These are phyloP conservation scores for Acheta domesticus DNA, from an alignment of 2,888 invertebrate species.

Conservation along the genomic window DNA sequence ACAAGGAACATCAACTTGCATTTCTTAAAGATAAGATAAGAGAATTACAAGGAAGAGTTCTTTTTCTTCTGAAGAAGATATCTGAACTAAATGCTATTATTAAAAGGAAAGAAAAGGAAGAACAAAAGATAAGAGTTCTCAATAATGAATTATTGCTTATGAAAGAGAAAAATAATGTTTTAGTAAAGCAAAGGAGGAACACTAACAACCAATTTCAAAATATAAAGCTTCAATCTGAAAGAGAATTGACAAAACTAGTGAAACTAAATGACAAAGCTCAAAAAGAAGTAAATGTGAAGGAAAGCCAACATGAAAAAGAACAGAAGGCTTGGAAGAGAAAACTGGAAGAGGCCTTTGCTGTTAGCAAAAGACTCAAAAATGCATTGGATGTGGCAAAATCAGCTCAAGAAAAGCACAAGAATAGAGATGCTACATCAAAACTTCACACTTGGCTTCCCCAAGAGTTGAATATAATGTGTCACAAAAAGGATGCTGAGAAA, in stretches of 20 bases:
- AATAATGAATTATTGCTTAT: constrained; percentile 68
- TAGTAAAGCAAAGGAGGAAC: constrained; percentile 77
- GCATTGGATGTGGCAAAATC: constrained; percentile 62
- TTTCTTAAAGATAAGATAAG: constrained; percentile 73
- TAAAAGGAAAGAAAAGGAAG: constrained; percentile 77
- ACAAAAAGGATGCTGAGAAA: constrained; percentile 72
- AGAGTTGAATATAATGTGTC: constrained; percentile 74
- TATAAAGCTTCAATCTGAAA: constrained; percentile 76
- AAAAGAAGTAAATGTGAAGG: constrained; percentile 75
- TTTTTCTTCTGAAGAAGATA: constrained; percentile 68
- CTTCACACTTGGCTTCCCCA: constrained; percentile 65
- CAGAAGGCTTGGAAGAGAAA: constrained; percentile 81
- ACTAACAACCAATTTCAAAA: constrained; percentile 79
- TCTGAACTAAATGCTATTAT: constrained; percentile 60
- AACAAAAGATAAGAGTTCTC: constrained; percentile 69
- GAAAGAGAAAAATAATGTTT: constrained; percentile 77
- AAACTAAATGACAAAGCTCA: constrained; percentile 81
- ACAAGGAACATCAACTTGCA: constrained; percentile 52
- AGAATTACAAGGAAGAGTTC: constrained; percentile 70
- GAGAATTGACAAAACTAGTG: constrained; percentile 71
- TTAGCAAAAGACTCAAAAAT: constrained; percentile 77
- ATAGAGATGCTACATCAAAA: constrained; percentile 52
- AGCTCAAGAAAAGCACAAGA: constrained; percentile 51
- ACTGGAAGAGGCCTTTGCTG: constrained; percentile 82
- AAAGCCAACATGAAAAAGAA: constrained; percentile 72